Percentiles rank a stretch among this genome's conserved stretches.
These are phyloP conservation scores for Petroica traversi DNA, from an alignment of 2,113 vertebrate genomes.

Conservation along the genomic window DNA sequence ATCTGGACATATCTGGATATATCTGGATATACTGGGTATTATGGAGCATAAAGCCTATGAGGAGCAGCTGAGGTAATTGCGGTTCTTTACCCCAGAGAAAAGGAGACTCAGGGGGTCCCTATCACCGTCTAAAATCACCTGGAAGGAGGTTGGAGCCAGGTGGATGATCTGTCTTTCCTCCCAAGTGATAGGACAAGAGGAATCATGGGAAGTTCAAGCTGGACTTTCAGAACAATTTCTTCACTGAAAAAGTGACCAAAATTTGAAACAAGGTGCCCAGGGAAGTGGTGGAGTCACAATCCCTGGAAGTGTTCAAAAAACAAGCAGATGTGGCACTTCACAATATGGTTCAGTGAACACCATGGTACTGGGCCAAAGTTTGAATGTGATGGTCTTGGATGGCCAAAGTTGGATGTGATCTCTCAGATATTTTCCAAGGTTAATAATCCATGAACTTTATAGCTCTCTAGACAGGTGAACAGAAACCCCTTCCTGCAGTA, in stretches of 20 bases:
- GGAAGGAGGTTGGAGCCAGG: background rate
- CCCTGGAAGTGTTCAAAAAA: background rate
- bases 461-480: background rate
- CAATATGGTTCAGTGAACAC: background rate
- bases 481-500: background rate
- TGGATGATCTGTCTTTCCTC: background rate
- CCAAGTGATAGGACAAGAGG: accelerated
- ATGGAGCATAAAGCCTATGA: background rate
- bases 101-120: background rate
- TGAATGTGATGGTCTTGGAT: background rate
- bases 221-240: too few relatives aligned
- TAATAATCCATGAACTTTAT: accelerated
- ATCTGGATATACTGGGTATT: too few relatives aligned
- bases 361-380: accelerated
- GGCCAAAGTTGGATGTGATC: background rate
- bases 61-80: background rate
- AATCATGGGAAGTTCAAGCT: background rate
- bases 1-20: background rate
- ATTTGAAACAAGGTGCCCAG: background rate
- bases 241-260: background rate
- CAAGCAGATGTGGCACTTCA: background rate
- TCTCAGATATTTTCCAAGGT: background rate
- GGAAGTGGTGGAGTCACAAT: background rate
- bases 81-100: background rate
- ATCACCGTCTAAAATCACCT: background rate